These are phyloP conservation scores for Stomatorhinus walkeri DNA, from an alignment of 2,797 vertebrate species.

Conservation along the genomic window DNA sequence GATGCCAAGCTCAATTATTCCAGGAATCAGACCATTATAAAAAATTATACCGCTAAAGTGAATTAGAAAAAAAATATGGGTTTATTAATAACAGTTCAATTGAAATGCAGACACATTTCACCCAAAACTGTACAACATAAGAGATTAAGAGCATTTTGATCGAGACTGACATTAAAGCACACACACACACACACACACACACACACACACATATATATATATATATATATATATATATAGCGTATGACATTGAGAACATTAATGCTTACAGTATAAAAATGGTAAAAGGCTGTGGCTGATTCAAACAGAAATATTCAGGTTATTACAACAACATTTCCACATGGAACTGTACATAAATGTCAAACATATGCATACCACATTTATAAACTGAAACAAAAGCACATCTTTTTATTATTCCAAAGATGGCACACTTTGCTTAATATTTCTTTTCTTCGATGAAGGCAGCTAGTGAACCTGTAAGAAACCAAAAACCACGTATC, in stretches of 20 bases:
- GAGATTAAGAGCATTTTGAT: background rate
- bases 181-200: background rate
- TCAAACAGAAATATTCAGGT: background rate
- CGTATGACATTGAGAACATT: background rate
- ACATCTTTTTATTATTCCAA: background rate
- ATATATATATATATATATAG: background rate
- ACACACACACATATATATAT: no score
- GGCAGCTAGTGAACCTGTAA: background rate
- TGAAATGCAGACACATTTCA: slow-evolving; percentile 24
- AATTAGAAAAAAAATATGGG: slow-evolving; percentile 37
- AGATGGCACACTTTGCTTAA: background rate
- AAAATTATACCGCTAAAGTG: background rate
- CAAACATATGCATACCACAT: background rate
- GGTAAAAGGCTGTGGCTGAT: background rate
- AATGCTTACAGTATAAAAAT: background rate
- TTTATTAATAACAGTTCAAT: slow-evolving; percentile 60
- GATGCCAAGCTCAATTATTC: background rate
- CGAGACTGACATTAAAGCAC: background rate
- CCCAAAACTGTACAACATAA: slow-evolving; percentile 52
- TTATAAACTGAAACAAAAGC: background rate
- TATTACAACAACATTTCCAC: slow-evolving; percentile 17
- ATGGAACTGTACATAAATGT: background rate
- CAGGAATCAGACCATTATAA: background rate
- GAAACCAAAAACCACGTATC: background rate
- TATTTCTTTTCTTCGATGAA: background rate